A percentile compares a stretch with the other conserved stretches of the same genome.
Evolutionary conservation across 2,888 invertebrate genomes (phyloP).

Genomic region (Thereva nobilitata): DNA sequence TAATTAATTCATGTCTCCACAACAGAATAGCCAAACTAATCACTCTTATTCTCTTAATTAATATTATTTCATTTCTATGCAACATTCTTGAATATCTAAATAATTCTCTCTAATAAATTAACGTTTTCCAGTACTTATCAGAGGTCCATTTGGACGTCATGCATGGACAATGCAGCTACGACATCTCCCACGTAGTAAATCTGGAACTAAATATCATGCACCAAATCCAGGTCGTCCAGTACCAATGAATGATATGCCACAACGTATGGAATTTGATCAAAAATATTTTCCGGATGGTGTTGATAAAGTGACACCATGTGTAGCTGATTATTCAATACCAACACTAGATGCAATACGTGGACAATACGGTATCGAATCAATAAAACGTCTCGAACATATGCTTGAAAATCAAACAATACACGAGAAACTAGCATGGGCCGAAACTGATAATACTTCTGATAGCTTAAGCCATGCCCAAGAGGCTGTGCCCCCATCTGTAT

Average conservation of each 20-base stretch:
- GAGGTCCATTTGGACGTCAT: conserved; percentile 92
- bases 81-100: too few species aligned
- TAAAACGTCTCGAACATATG: conserved; percentile 70
- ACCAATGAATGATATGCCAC: conserved; percentile 70
- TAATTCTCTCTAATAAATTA: not conserved
- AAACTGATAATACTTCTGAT: conserved; percentile 57
- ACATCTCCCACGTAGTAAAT: conserved; percentile 83
- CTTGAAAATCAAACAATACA: conserved; percentile 71
- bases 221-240: conserved; percentile 72
- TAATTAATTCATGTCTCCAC: too few species aligned
- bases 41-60: too few species aligned
- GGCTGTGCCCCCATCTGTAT: conserved; percentile 77
- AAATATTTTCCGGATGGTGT: conserved; percentile 80
- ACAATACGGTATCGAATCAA: conserved; percentile 60
- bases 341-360: conserved; percentile 75
- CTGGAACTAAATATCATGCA: conserved; percentile 64
- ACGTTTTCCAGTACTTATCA: conserved; percentile 73
- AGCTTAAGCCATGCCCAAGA: conserved; percentile 66
- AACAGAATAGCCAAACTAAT: too few species aligned
- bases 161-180: conserved; percentile 91
- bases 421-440: conserved; percentile 62
- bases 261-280: conserved; percentile 70
- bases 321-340: conserved; percentile 91
- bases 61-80: not conserved
- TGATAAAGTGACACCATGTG: conserved; percentile 76